Conservation (phyloP, 2,888 invertebrate species). For the Steinernema hermaphroditum region DNA sequence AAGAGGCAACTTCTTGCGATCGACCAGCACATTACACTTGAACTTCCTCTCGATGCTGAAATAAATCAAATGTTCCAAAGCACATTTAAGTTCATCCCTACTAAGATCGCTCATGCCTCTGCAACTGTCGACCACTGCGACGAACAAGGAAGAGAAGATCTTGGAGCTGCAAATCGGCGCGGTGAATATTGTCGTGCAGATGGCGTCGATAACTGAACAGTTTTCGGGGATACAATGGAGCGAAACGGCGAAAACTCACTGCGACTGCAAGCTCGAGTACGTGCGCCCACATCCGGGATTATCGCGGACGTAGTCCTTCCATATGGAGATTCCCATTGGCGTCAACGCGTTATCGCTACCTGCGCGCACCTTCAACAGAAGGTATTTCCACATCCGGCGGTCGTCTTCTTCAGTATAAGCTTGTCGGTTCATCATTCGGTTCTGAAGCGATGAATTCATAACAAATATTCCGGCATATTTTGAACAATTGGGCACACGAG, state of each 20-base stretch:
- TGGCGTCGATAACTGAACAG: background rate
- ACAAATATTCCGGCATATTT: too few species aligned
- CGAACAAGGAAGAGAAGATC: background rate
- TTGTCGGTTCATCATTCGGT: too few species aligned
- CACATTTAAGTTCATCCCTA: background rate
- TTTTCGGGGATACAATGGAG: background rate
- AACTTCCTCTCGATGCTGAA: background rate
- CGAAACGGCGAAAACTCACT: background rate
- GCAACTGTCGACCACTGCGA: background rate
- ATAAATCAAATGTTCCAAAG: background rate
- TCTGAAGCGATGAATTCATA: too few species aligned
- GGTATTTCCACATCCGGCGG: background rate
- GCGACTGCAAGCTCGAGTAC: background rate
- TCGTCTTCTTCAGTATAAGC: too few species aligned
- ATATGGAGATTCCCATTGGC: background rate
- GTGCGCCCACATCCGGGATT: background rate
- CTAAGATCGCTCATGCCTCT: background rate
- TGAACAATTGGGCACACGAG: too few species aligned
- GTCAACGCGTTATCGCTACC: background rate
- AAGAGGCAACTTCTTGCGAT: background rate
- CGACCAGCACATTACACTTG: background rate
- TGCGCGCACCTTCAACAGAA: background rate
- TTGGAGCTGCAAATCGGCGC: background rate
- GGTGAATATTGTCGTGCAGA: background rate
- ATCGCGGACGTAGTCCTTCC: background rate